Conservation (phyloP, 37 sponge, comb jelly and placozoan species). For the Geodia barretti region DNA sequence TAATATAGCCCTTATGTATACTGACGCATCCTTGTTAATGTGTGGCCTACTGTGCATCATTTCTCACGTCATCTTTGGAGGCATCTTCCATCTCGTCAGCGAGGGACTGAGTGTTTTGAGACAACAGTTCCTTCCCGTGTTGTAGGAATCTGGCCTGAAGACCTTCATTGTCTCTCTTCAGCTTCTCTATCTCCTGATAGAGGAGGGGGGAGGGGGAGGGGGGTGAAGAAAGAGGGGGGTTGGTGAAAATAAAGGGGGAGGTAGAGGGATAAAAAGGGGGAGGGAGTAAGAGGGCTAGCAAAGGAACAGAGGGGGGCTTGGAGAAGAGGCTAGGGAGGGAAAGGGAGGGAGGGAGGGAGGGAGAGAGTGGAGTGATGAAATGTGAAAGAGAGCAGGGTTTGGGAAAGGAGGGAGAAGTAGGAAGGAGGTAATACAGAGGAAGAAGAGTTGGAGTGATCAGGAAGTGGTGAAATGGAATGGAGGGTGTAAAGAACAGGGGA, state of each 20-base stretch:
- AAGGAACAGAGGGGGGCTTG: neutral
- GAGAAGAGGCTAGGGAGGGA: neutral
- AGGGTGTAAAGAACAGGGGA: too few species aligned
- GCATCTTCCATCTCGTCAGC: constrained; percentile 64
- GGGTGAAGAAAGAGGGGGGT: neutral
- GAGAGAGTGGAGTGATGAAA: neutral
- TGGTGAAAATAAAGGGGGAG: neutral
- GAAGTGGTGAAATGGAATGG: too few species aligned
- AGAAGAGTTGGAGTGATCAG: too few species aligned
- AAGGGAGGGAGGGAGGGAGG: neutral
- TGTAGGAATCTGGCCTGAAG: constrained; percentile 35
- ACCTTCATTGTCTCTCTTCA: constrained; percentile 28
- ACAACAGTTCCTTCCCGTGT: constrained; percentile 38
- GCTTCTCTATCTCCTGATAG: constrained; percentile 34
- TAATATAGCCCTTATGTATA: too few species aligned
- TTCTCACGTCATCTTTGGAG: constrained; percentile 59
- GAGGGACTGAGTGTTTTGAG: constrained; percentile 26
- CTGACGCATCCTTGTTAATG: neutral
- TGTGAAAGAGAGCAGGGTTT: too few species aligned
- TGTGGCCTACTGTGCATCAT: neutral
- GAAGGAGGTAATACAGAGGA: too few species aligned
- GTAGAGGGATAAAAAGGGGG: neutral
- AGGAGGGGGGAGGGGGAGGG: neutral
- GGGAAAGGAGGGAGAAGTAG: too few species aligned
- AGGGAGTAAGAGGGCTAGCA: too few species aligned